Evolutionary conservation across 2,113 vertebrate species (phyloP).

Genomic region (Columbina picui): DNA sequence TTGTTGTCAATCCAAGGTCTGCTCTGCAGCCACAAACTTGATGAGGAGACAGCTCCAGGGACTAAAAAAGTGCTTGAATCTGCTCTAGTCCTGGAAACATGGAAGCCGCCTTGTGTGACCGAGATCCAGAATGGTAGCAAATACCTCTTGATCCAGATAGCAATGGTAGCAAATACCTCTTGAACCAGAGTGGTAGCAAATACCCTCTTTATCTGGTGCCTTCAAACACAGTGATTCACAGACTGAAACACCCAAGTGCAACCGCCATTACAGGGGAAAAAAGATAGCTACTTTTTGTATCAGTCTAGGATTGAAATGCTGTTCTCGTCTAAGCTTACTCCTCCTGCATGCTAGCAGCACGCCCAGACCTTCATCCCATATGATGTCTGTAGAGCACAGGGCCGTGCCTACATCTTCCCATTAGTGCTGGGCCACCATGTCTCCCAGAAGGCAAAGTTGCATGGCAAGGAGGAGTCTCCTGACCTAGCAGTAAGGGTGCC

Average conservation of each 20-base stretch:
- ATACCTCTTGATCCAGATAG: too few relatives aligned
- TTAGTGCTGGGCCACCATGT: not conserved
- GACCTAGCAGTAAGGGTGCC: not conserved
- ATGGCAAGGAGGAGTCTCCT: not conserved
- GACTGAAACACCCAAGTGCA: not conserved
- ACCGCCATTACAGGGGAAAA: accelerated
- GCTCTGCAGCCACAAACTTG: not conserved
- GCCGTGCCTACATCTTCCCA: not conserved
- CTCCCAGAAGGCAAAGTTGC: not conserved
- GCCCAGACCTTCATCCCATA: not conserved
- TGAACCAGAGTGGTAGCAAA: not conserved
- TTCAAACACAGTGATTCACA: not conserved
- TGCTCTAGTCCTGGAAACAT: not conserved
- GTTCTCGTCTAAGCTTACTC: not conserved
- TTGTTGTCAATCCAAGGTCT: not conserved
- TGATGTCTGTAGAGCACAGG: not conserved
- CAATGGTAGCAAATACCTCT: not conserved
- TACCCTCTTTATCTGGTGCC: not conserved
- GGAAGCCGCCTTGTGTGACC: not conserved
- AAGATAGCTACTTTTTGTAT: not conserved
- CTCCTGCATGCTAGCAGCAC: not conserved
- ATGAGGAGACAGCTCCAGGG: not conserved
- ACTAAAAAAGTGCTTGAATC: not conserved
- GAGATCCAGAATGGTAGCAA: not conserved
- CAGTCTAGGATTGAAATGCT: not conserved